Evolutionary conservation across 2,113 vertebrate genomes (phyloP).

Genomic region (Elephas maximus): DNA sequence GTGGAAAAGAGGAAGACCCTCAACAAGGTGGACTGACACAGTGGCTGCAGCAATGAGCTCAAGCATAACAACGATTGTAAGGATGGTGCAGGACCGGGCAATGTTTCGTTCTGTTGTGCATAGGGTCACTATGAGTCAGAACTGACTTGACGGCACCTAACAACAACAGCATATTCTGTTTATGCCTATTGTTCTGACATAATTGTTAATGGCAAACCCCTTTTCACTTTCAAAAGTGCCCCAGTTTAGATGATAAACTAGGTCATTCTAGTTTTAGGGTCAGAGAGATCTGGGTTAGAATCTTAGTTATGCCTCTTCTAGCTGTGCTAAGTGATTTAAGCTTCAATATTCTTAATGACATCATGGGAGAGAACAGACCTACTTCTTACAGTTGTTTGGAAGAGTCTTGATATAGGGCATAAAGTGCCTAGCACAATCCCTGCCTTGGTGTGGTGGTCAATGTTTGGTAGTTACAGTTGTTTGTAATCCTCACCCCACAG

Average conservation of each 20-base stretch:
- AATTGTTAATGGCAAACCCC: neutral
- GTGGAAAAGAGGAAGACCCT: no score
- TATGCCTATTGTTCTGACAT: neutral
- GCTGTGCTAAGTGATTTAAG: neutral
- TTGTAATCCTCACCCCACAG: neutral
- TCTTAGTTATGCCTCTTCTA: neutral
- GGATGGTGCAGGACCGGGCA: no score
- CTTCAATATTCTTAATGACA: neutral
- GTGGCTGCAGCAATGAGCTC: no score
- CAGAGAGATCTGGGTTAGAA: neutral
- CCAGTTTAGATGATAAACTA: constrained; percentile 60
- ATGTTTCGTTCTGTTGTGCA: no score
- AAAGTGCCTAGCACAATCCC: neutral
- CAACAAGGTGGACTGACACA: no score
- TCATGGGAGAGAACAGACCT: neutral
- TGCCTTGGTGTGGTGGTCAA: neutral
- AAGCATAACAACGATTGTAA: no score
- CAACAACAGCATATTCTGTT: neutral
- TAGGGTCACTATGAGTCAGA: no score
- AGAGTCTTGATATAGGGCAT: neutral
- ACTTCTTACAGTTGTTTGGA: neutral
- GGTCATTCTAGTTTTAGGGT: constrained; percentile 3
- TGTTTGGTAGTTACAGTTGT: neutral
- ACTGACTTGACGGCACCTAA: no score
- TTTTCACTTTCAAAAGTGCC: neutral